Evolutionary conservation across 2,888 invertebrate species (phyloP), one percentile per base, ranked within the genome.

Genomic region (Ditula angustiorana): DNA sequence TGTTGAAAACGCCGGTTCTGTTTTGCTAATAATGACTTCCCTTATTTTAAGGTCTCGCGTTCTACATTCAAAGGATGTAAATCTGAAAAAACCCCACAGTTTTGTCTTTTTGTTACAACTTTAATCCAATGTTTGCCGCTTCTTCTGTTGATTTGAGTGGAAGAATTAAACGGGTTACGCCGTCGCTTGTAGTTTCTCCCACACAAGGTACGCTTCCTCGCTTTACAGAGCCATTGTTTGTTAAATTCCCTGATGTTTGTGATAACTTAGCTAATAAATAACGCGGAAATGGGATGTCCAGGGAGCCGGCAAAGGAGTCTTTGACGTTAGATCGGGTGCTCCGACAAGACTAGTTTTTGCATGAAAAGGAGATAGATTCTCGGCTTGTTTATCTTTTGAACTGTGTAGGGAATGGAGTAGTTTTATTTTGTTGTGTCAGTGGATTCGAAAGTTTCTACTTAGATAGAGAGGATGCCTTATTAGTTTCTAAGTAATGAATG

Each of bases 261-360:
- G 46, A 61, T 61, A 61, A 61, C 47, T 61, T 61, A 16, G 61
- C 61, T 47, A 53, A 61, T 61, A 55, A 55, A 47, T 61, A 55
- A 55, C 46, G 23, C 16, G 44, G 30, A 59, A 60, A 60, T 46
- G 44, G 61, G 35, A 35, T 53, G 35, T 55, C 46, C 35, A 46
- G 53, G 60, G 16, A 41, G 16, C n/a, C n/a, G n/a, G 44, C 50
- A 16, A 19, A 26, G 41, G 61, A 33, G n/a, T 35, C 33, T 52
- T 33, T 53, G 52, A 35, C 23, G 52, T 35, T 30, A 53, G 52
- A 53, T 53, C 52, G 52, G 52, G 21, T n/a, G 23, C n/a, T 1
- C 11, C 30, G 52, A 53, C 52, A 53, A 33, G 23, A 23, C 16
- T 35, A 53, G 52, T 53, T 33, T 19, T 49, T 49, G 47, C 47